A percentile compares a stretch with the other conserved stretches of the same genome.
These are phyloP conservation scores for Hippocampus mohnikei DNA, from an alignment of 2,113 vertebrate species.

Conservation along the genomic window DNA sequence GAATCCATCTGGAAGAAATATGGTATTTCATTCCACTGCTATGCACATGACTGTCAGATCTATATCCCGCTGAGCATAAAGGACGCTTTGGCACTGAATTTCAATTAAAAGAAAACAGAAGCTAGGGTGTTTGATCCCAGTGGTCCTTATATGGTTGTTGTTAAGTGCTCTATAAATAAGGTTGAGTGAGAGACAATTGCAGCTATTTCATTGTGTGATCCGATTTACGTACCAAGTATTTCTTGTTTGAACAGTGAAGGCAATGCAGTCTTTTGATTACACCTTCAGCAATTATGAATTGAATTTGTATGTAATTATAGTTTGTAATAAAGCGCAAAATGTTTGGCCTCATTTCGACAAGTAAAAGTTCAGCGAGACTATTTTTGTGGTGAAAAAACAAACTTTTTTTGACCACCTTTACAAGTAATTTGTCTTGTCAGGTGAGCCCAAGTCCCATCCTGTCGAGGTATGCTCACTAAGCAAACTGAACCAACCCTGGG, in stretches of 20 bases:
- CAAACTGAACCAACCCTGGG: constrained; percentile 17
- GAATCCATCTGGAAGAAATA: no score
- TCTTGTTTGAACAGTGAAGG: background rate
- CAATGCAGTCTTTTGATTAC: background rate
- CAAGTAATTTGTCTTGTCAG: constrained; percentile 13
- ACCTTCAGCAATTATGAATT: no score
- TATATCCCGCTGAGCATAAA: no score
- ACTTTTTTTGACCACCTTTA: background rate
- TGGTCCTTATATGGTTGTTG: no score
- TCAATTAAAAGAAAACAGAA: no score
- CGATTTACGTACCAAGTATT: no score
- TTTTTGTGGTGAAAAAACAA: constrained; percentile 2
- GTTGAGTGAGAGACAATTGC: background rate
- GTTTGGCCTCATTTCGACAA: background rate
- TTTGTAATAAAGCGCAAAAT: background rate
- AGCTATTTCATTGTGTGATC: background rate
- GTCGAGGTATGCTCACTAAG: constrained; percentile 23
- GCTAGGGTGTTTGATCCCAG: no score
- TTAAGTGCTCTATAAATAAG: no score
- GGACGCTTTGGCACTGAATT: no score
- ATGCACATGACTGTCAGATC: no score
- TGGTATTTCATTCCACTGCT: no score
- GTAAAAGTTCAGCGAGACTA: background rate
- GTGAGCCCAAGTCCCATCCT: constrained; percentile 18
- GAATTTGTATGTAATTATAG: background rate